These are phyloP conservation scores for Arge pagana DNA, from an alignment of 2,888 invertebrate genomes.

Conservation along the genomic window DNA sequence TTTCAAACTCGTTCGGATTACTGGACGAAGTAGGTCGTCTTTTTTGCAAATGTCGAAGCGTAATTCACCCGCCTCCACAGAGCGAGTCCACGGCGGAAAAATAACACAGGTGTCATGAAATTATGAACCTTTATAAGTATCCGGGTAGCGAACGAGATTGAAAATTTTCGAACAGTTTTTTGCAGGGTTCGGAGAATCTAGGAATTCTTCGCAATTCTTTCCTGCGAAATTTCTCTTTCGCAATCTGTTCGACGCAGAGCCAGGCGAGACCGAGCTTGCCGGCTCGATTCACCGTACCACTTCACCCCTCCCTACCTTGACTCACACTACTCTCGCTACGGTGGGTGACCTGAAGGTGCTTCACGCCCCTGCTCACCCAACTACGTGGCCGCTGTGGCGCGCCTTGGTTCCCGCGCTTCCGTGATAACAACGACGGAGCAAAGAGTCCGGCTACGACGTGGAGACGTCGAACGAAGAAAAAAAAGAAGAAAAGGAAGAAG, in stretches of 20 bases:
- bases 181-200: not conserved
- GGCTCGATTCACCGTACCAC: too few relatives aligned
- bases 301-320: slow-evolving; percentile 1
- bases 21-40: too few relatives aligned
- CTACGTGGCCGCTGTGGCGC: slow-evolving; percentile 55
- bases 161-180: too few relatives aligned
- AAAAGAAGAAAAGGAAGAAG: slow-evolving; percentile 26
- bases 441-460: slow-evolving; percentile 28
- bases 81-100: too few relatives aligned
- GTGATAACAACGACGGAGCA: slow-evolving; percentile 45
- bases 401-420: slow-evolving; percentile 48
- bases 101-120: too few relatives aligned
- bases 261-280: slow-evolving; percentile 9
- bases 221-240: slow-evolving; percentile 6
- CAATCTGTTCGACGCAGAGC: slow-evolving; percentile 8
- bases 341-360: slow-evolving; percentile 9
- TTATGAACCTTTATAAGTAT: too few relatives aligned
- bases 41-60: too few relatives aligned
- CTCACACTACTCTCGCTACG: too few relatives aligned
- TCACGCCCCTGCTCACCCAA: slow-evolving; percentile 45
- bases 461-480: slow-evolving; percentile 19
- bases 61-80: too few relatives aligned
- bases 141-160: too few relatives aligned
- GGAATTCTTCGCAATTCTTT: not conserved
- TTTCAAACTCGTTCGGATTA: too few relatives aligned